Percentiles rank a stretch among this genome's conserved stretches.
Evolutionary conservation across 37 sponge, comb jelly and placozoan species (phyloP).

Genomic region (Aplysina aerophoba): DNA sequence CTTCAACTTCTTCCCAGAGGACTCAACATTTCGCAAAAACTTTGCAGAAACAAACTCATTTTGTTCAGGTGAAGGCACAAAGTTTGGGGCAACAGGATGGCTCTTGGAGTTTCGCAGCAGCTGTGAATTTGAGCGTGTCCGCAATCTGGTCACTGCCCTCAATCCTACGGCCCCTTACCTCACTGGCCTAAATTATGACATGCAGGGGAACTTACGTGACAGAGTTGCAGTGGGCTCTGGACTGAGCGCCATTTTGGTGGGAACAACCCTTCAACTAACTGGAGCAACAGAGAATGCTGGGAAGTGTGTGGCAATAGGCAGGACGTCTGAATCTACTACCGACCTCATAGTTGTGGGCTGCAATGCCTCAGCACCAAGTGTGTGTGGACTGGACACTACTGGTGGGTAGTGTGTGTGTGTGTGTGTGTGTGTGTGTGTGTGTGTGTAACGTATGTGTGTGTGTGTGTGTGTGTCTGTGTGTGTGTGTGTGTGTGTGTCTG

Average conservation of each 20-base stretch:
- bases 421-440: not conserved
- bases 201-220: not conserved
- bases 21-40: not conserved
- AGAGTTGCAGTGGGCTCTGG: not conserved
- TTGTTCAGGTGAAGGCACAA: not conserved
- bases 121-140: constrained; percentile 8
- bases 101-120: constrained; percentile 1
- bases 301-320: constrained; percentile 14
- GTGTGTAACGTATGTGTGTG: not conserved
- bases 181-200: constrained; percentile 8
- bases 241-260: not conserved
- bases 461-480: not conserved
- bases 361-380: not conserved
- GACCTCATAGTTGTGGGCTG: constrained; percentile 12
- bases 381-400: not conserved
- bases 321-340: not conserved
- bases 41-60: not conserved
- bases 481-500: not conserved
- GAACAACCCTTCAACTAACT: not conserved
- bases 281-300: not conserved
- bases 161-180: not conserved
- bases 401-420: constrained; percentile 9
- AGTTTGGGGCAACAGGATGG: not conserved
- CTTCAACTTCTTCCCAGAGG: not conserved
- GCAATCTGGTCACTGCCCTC: not conserved